Base-by-base conservation (phyloP, 1,140 invertebrate species). In the Chymomyza costata region DNA sequence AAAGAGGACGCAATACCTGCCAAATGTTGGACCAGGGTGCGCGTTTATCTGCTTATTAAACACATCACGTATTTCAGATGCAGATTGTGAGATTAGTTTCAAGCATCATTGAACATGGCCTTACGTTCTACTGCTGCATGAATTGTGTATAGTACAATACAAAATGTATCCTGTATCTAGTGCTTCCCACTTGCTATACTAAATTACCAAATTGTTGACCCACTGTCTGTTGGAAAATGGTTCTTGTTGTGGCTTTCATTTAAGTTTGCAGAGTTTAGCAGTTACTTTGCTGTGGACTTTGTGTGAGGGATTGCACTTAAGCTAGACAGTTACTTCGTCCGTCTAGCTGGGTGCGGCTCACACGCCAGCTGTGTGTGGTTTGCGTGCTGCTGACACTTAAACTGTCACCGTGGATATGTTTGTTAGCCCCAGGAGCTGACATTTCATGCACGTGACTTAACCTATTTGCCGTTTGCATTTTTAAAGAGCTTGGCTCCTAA, bases 1-100 rank as follows among this genome's bases (percentile, higher is more conserved):
- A n/a, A n/a, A n/a, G n/a, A n/a, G n/a, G n/a, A n/a, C n/a, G n/a
- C n/a, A n/a, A n/a, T n/a, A n/a, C n/a, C n/a, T n/a, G 34, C 14
- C 39, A 10, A 3, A 5, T 13, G 30, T 18, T 41, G 25, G 32
- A 17, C 15, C 30, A 48, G 10, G 7, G 15, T 30, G 11, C 28
- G 5, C 16, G 7, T 3, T 11, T 40, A 32, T 18, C 65, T 69
- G 51, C 61, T 80, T 81, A 62, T 65, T 68, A 80, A 81, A 66
- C 74, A 68, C 53, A 73, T 73, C 74, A 80, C 73, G 73, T 80
- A 67, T 62, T 61, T 37, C 45, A 60, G n/a, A 76, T 81, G 69
- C 74, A 81, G 69, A 81, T 81, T 81, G 74, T 58, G 41, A 58
- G 73, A 81, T 80, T 80, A 80, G 73, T 80, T 80, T 80, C 73